These are phyloP conservation scores for Choloepus hoffmanni DNA, from an alignment of 2,113 vertebrate species.

Conservation along the genomic window DNA sequence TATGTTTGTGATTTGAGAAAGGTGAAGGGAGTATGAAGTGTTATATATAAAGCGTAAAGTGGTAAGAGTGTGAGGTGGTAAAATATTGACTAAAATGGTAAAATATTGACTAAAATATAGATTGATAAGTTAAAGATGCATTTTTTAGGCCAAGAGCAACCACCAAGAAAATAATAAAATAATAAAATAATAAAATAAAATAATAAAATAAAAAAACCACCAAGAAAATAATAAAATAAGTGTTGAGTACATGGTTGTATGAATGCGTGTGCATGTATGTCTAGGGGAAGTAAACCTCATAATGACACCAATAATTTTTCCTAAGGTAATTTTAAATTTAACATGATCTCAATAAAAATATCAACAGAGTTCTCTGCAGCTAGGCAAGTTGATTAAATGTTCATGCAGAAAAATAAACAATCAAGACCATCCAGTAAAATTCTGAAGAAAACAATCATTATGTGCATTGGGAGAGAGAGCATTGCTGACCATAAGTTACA, in stretches of 20 bases:
- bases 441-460: not conserved
- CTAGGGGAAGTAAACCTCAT: not conserved
- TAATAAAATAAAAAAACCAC: too few species aligned
- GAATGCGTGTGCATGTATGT: not conserved
- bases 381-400: not conserved
- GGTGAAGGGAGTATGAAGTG: not conserved
- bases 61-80: not conserved
- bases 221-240: not conserved
- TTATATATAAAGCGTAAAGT: not conserved
- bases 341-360: not conserved
- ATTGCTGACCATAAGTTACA: not conserved
- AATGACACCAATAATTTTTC: not conserved
- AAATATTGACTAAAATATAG: not conserved
- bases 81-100: not conserved
- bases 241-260: not conserved
- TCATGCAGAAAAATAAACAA: not conserved
- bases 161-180: not conserved
- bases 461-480: not conserved
- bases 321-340: not conserved
- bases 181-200: too few species aligned
- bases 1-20: not conserved
- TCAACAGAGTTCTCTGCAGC: not conserved
- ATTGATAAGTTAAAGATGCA: not conserved
- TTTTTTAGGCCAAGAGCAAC: not conserved
- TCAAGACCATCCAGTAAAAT: not conserved